Evolutionary conservation across 2,888 invertebrate species (phyloP).

Genomic region (Drosophila subquinaria): DNA sequence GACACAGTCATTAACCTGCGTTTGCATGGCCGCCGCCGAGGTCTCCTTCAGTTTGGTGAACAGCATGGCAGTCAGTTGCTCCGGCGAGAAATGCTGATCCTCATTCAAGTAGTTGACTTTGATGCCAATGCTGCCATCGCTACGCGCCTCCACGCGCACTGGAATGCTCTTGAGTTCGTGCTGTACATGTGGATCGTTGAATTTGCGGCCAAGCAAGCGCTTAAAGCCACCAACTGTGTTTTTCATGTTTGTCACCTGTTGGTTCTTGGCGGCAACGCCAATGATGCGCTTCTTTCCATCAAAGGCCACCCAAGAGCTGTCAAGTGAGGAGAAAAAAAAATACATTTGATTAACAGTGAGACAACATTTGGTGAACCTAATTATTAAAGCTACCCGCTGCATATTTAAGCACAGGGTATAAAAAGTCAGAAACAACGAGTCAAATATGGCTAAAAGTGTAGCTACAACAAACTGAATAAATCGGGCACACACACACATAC

Average conservation of each 20-base stretch:
- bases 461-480: constrained; percentile 38
- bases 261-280: constrained; percentile 98
- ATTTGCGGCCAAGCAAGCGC: constrained; percentile 95
- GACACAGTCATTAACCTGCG: constrained; percentile 95
- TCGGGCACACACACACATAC: constrained; percentile 7
- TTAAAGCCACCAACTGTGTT: constrained; percentile 98
- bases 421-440: constrained; percentile 18
- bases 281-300: constrained; percentile 96
- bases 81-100: constrained; percentile 93
- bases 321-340: not conserved
- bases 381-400: too few relatives aligned
- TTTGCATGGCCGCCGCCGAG: constrained; percentile 93
- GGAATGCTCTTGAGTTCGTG: constrained; percentile 92
- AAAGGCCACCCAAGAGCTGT: constrained; percentile 97
- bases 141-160: constrained; percentile 91
- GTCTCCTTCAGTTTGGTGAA: constrained; percentile 98
- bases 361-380: not conserved
- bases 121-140: constrained; percentile 94
- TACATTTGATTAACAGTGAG: not conserved
- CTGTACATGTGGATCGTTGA: constrained; percentile 94
- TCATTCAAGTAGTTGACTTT: constrained; percentile 95
- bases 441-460: constrained; percentile 60
- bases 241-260: constrained; percentile 98
- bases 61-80: constrained; percentile 98
- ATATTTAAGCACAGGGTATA: constrained; percentile 18